A percentile compares a stretch with the other conserved stretches of the same genome.
Conservation (phyloP, 1,140 invertebrate genomes). For the Drosophila sechellia region DNA sequence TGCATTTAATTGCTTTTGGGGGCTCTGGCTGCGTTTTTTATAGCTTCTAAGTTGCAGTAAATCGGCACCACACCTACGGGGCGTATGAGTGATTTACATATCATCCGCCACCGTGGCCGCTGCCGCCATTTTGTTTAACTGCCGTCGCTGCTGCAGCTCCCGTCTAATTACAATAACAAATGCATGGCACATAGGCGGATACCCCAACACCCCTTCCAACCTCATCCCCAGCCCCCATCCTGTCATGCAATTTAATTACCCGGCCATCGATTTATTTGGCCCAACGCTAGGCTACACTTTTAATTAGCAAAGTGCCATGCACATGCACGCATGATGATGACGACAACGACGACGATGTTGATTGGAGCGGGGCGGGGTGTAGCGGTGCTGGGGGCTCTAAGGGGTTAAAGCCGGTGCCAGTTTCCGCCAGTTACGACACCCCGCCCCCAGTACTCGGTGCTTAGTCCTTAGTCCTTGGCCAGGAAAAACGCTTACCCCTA, state of each 20-base stretch:
- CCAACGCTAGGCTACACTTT: conserved; percentile 73
- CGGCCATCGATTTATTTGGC: conserved; percentile 78
- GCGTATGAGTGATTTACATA: conserved; percentile 72
- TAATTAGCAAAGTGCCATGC: conserved; percentile 82
- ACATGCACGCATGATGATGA: conserved; percentile 65
- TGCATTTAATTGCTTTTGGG: conserved; percentile 15
- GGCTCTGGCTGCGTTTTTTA: conserved; percentile 1
- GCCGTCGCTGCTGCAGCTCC: conserved; percentile 14
- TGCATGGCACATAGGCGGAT: conserved; percentile 39
- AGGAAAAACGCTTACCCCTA: conserved; percentile 22
- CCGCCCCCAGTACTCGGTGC: not conserved
- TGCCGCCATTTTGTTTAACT: conserved; percentile 69
- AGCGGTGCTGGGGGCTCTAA: not conserved
- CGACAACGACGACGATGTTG: conserved; percentile 2
- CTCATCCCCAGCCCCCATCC: not conserved
- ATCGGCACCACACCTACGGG: conserved; percentile 29
- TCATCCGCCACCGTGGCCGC: conserved; percentile 28
- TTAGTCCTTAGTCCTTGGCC: not conserved
- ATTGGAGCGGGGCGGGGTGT: conserved; percentile 1
- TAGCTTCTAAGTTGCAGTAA: conserved; percentile 35
- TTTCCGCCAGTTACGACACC: conserved; percentile 62
- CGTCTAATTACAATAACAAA: conserved; percentile 78
- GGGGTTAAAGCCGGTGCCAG: conserved; percentile 52
- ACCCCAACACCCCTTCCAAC: not conserved
- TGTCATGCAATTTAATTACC: conserved; percentile 82